Evolutionary conservation across 2,888 invertebrate genomes (phyloP), one percentile per base, ranked within the genome.

Genomic region (Temnothorax rugatulus): DNA sequence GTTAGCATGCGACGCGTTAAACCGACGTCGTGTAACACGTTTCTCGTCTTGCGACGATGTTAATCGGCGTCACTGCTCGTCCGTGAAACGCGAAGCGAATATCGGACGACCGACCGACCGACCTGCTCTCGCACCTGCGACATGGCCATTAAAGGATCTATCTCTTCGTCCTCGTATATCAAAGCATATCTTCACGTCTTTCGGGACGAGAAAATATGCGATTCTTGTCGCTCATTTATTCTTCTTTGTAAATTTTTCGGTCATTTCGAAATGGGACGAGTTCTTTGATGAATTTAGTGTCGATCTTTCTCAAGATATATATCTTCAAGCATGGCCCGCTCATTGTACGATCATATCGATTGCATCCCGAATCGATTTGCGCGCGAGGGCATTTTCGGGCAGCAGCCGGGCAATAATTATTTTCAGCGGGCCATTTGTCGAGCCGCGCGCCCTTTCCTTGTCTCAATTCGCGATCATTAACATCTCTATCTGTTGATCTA

Each of bases 391-490:
- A 69, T 82, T 59, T 50, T 66, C n/a, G 44, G 13, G 47, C 59
- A n/a, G 52, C 59, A n/a, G 52, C 59, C 75, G 47, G 41, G 18
- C 34, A 69, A 83, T 85, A 90, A 90, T 90, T 88, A 88, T 88
- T 87, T 84, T 83, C 74, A 57, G 50, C 79, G 77, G 82, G 71
- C 84, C 83, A 90, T 90, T 90, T 88, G 90, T 90, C 90, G 86
- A 88, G 18, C 38, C 25, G 76, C 82, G 74, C 76, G 82, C 82
- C 54, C 29, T 38, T 52, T 47, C 77, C 69, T 64, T 81, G 88
- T 91, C 92, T 92, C 90, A 90, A 92, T 93, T 90, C 89, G 87
- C 90, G 85, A 89, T 86, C 88, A 91, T 93, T 92, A 92, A 89
- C 91, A 88, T 91, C 85, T 86, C 73, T 93, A 93, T 93, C 93